These are phyloP conservation scores for Ibidorhyncha struthersii DNA, from an alignment of 2,113 vertebrate genomes.

Conservation along the genomic window DNA sequence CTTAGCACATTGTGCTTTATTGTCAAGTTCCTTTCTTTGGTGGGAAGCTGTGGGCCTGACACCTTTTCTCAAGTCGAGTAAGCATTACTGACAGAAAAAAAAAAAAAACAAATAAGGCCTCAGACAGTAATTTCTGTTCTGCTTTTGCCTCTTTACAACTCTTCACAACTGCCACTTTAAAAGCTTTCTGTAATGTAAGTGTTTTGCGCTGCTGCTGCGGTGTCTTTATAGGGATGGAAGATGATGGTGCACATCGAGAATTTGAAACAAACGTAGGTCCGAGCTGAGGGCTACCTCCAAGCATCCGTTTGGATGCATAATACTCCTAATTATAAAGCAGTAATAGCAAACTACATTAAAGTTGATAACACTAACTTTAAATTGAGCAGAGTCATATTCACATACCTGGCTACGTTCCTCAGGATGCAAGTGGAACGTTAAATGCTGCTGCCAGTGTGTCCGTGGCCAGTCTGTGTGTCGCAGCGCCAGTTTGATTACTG, in stretches of 20 bases:
- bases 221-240: too few species aligned
- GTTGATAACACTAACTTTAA: accelerated
- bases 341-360: accelerated
- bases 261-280: background rate
- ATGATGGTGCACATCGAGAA: accelerated
- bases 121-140: background rate
- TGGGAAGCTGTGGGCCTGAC: background rate
- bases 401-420: too few species aligned
- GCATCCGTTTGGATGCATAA: accelerated
- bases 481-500: accelerated
- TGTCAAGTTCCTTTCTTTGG: background rate
- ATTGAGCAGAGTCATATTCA: accelerated
- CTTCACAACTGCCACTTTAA: background rate
- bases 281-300: background rate
- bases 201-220: accelerated
- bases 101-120: accelerated
- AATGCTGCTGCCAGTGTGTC: background rate
- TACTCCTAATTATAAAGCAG: background rate
- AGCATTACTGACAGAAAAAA: accelerated
- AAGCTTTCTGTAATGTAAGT: background rate
- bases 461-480: accelerated
- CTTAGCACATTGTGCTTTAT: accelerated
- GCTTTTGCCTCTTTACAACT: background rate
- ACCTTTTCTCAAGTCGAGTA: background rate
- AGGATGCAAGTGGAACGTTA: accelerated